Percentiles rank a stretch among this genome's conserved stretches.
phyloP scores from a whole-genome alignment of 2,888 invertebrate species.

The Arge pagana region DNA sequence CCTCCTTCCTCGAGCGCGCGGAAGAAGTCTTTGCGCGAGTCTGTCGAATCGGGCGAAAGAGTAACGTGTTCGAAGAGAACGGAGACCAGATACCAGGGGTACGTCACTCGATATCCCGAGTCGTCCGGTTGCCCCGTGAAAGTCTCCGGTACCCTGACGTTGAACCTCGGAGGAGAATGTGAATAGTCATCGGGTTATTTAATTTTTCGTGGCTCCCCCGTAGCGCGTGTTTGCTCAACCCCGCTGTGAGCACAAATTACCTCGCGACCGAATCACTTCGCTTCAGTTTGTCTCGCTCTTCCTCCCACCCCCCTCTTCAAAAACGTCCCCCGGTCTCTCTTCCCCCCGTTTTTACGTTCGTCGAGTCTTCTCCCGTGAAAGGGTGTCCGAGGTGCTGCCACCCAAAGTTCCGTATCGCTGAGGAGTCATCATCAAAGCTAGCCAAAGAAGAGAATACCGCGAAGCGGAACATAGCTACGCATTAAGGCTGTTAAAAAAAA shows the following conservation, averaged over 20 bases:
- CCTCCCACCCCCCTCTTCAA: background rate
- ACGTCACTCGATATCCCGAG: slow-evolving; percentile 40
- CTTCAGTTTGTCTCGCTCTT: slow-evolving; percentile 19
- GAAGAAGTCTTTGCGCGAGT: slow-evolving; percentile 20
- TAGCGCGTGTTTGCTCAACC: slow-evolving; percentile 65
- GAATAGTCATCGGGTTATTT: slow-evolving; percentile 67
- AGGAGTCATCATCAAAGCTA: no score
- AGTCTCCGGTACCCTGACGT: slow-evolving; percentile 25
- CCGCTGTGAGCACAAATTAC: slow-evolving; percentile 69
- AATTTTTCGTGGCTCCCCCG: slow-evolving; percentile 60
- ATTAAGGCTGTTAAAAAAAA: no score
- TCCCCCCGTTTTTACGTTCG: background rate
- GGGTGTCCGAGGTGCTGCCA: no score
- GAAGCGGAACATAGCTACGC: no score
- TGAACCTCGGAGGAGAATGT: slow-evolving; percentile 61
- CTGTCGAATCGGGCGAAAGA: slow-evolving; percentile 26
- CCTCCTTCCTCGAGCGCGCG: slow-evolving; percentile 10
- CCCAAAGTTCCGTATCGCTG: background rate
- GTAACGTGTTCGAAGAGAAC: slow-evolving; percentile 26
- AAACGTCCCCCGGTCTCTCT: background rate
- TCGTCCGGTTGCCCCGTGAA: slow-evolving; percentile 27
- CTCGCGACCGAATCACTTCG: slow-evolving; percentile 61
- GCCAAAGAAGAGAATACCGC: no score
- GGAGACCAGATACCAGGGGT: slow-evolving; percentile 32
- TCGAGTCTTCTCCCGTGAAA: no score